Evolutionary conservation across 2,888 invertebrate species (phyloP).

Genomic region (Scaptomyza flava): DNA sequence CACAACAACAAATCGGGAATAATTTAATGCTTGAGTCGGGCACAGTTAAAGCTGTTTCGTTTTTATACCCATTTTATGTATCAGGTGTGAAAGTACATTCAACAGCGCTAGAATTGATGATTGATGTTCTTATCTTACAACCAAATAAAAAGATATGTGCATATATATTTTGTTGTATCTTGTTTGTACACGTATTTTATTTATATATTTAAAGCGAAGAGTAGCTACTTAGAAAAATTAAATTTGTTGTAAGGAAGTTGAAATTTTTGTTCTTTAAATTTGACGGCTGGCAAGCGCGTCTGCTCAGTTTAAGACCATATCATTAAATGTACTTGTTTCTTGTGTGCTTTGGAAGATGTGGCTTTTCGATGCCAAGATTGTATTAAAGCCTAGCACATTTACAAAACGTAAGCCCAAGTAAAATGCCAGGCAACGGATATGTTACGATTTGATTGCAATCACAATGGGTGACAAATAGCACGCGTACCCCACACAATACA

Average conservation of each 20-base stretch:
- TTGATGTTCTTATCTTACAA: no score
- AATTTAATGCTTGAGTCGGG: not conserved
- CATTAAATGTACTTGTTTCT: not conserved
- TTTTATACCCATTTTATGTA: not conserved
- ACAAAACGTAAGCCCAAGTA: conserved; percentile 14
- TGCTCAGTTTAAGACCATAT: not conserved
- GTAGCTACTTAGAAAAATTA: no score
- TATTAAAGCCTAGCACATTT: conserved; percentile 34
- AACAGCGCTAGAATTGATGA: not conserved
- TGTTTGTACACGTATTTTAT: no score
- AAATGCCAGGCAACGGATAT: conserved; percentile 61
- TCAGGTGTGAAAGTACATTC: not conserved
- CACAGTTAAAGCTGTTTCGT: not conserved
- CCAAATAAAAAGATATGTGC: no score
- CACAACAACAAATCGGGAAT: conserved; percentile 3
- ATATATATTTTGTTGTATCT: no score
- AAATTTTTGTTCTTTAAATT: no score
- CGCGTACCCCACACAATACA: conserved; percentile 17
- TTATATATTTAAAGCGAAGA: no score
- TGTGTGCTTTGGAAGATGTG: not conserved
- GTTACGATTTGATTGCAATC: conserved; percentile 75
- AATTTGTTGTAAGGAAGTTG: no score
- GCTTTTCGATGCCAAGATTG: conserved; percentile 40
- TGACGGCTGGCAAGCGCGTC: no score
- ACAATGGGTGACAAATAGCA: conserved; percentile 70